phyloP scores from a whole-genome alignment of 2,888 invertebrate genomes.

The Spisula subtruncata region DNA sequence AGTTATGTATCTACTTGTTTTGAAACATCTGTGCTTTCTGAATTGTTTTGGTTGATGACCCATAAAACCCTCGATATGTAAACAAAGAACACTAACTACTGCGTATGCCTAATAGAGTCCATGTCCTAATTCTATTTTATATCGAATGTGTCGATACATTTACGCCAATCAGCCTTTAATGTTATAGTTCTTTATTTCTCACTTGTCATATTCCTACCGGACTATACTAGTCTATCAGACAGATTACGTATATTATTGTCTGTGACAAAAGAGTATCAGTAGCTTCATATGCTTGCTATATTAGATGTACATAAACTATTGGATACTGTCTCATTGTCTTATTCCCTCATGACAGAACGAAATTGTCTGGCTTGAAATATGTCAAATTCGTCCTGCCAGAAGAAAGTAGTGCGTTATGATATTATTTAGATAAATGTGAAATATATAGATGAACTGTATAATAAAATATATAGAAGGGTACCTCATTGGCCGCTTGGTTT shows the following conservation, averaged over 20 bases:
- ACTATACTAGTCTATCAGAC: neutral
- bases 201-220: neutral
- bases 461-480: too few species aligned
- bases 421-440: neutral
- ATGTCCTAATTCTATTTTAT: neutral
- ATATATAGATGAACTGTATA: too few species aligned
- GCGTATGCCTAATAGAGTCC: too few species aligned
- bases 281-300: neutral
- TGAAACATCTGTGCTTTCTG: too few species aligned
- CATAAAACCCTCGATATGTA: too few species aligned
- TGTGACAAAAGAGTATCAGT: neutral
- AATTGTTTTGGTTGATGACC: too few species aligned
- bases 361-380: neutral
- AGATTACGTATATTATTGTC: neutral
- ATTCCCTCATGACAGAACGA: neutral
- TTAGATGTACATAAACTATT: neutral
- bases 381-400: too few species aligned
- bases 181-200: neutral
- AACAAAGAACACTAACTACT: too few species aligned
- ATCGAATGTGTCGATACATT: neutral
- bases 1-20: too few species aligned
- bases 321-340: neutral
- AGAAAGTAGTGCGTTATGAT: neutral
- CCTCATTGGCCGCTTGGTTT: too few species aligned
- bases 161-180: too few species aligned